Evolutionary conservation across 2,113 vertebrate genomes (phyloP).

Genomic region (Oryctolagus cuniculus): mOryCun1.1 NC_091453.1:37600501-37601000

Average conservation of each 20-base stretch:
- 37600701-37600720: constrained; percentile 3
- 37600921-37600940: not conserved
- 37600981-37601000: constrained; percentile 25
- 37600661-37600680: not conserved
- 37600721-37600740: constrained; percentile 13
- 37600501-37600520: too few relatives aligned
- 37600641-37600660: not conserved
- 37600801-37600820: constrained; percentile 6
- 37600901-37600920: constrained; percentile 46
- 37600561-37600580: too few relatives aligned
- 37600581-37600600: too few relatives aligned
- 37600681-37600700: constrained; percentile 40
- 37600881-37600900: not conserved
- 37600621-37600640: too few relatives aligned
- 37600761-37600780: constrained; percentile 47
- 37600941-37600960: constrained; percentile 32
- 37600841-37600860: constrained; percentile 16
- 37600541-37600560: too few relatives aligned
- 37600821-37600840: constrained; percentile 3
- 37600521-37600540: too few relatives aligned
- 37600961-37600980: constrained; percentile 7
- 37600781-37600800: constrained; percentile 31
- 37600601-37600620: too few relatives aligned
- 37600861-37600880: constrained; percentile 26
- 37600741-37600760: constrained; percentile 34